Conservation (phyloP, 2,113 vertebrate genomes). For the Pelodiscus sinensis region DNA sequence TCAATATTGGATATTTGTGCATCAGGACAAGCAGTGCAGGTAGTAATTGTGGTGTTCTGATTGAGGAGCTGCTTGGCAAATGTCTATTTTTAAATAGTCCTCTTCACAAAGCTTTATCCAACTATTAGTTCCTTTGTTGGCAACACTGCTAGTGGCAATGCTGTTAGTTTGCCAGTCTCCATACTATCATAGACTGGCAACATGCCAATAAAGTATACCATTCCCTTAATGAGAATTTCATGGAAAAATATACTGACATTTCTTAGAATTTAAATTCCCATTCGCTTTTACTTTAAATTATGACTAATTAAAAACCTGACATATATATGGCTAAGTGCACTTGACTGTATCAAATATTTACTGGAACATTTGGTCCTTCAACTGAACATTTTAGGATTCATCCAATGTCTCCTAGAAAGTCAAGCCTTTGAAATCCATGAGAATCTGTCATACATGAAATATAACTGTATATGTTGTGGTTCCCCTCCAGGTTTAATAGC, state of each 20-base stretch:
- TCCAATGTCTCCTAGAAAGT: background rate
- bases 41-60: constrained; percentile 29
- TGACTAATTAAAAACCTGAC: constrained; percentile 7
- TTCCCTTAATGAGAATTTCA: constrained; percentile 16
- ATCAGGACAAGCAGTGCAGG: constrained; percentile 12
- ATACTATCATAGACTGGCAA: constrained; percentile 46
- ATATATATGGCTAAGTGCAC: background rate
- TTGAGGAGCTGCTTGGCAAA: constrained; percentile 26
- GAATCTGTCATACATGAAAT: background rate
- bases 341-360: constrained; percentile 9
- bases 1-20: background rate
- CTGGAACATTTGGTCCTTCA: constrained; percentile 6
- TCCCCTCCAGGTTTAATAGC: constrained; percentile 87
- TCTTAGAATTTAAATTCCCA: background rate
- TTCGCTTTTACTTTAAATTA: constrained; percentile 34
- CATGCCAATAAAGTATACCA: constrained; percentile 7
- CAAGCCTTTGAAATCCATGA: background rate
- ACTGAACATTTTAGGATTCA: background rate
- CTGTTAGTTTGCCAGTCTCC: constrained; percentile 29
- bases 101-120: background rate
- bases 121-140: constrained; percentile 56
- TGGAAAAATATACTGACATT: constrained; percentile 20
- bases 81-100: constrained; percentile 31
- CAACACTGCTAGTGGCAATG: background rate
- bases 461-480: background rate